Conservation (phyloP, 2,113 vertebrate genomes). For the Pterocles orientalis region DNA sequence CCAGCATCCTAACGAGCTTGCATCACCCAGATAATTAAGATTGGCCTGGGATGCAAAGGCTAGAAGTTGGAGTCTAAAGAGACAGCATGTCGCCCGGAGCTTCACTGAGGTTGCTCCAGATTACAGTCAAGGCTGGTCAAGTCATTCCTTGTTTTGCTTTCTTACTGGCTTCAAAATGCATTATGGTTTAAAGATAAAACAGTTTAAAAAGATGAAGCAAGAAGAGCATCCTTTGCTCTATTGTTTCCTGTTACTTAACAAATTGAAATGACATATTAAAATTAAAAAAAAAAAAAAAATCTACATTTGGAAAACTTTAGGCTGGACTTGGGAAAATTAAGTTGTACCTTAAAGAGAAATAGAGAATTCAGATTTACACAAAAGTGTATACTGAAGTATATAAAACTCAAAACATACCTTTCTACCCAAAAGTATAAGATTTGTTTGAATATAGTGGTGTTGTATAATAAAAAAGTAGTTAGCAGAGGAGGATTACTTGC, state of each 20-base stretch:
- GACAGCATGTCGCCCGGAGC: not conserved
- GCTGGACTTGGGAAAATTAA: not conserved
- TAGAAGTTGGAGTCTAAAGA: not conserved
- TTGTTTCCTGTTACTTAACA: not conserved
- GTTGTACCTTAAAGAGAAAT: not conserved
- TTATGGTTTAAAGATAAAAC: not conserved
- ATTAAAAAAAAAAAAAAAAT: not conserved
- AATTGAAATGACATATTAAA: not conserved
- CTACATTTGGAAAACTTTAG: not conserved
- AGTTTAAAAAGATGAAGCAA: not conserved
- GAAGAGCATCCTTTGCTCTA: not conserved
- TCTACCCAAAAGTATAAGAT: not conserved
- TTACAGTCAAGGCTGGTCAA: not conserved
- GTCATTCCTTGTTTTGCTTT: not conserved
- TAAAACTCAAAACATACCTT: not conserved
- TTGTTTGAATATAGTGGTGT: not conserved
- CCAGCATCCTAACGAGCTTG: not conserved
- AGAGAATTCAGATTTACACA: not conserved
- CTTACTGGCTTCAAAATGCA: not conserved
- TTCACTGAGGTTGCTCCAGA: not conserved
- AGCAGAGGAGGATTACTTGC: not conserved
- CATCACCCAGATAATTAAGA: not conserved
- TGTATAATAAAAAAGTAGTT: not conserved
- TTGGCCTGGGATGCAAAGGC: not conserved
- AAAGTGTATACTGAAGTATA: not conserved